Evolutionary conservation across 1,140 invertebrate species (phyloP), one percentile per base, ranked within the genome.

Genomic region (Listronotus oregonensis): DNA sequence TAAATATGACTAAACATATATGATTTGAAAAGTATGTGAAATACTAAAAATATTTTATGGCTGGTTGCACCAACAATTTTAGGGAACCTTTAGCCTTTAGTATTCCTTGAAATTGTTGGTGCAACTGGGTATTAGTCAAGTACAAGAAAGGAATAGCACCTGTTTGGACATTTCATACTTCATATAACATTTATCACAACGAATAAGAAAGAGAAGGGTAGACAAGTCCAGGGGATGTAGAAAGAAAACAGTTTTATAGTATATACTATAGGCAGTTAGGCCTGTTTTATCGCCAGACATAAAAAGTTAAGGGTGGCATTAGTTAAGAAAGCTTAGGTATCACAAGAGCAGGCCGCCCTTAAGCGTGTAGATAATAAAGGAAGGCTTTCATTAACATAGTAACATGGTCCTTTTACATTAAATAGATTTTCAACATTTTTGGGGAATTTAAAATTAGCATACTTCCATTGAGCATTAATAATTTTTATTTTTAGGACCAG

Each of bases 251-350:
- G 58, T 66, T 17, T 61, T 39, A 42, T 42, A 61, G 59, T 61
- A 61, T 51, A 52, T 66, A 44, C 15, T 34, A 66, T 49, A 69
- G 71, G 73, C 73, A 73, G 70, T 71, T 73, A 73, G 65, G 64
- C 70, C 70, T 61, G 68, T 54, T 63, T 63, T 37, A 44, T 12
- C 49, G 59, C 59, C 49, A 14, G 49, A 52, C 15, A 51, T 46
- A 46, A 15, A 62, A 43, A 55, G 31, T 55, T 55, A 55, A 63
- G 43, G 14, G 51, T 64, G 62, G 54, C 54, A 18, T 14, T 50
- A 47, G 34, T 64, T 40, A 55, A 57, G 43, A 64, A 64, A 68
- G 51, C 52, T 52, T 42, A 58, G 60, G 63, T 72, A 72, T 72
- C 71, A 72, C 71, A 72, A 67, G 59, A 72, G 66, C 66, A 51